Conservation (phyloP, 1,140 invertebrate species). For the Leucophenga varia region DNA sequence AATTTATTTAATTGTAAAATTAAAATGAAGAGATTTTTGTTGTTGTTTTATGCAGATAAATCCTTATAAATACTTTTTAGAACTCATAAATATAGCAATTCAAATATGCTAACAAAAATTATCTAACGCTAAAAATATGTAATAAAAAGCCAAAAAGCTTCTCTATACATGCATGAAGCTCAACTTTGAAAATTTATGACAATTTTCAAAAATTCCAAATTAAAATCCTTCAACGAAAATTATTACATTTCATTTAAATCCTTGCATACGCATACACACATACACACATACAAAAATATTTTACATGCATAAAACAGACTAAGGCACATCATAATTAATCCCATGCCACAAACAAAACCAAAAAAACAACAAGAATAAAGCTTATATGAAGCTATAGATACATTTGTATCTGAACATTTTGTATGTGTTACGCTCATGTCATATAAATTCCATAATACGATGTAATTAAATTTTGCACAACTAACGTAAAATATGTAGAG, state of each 20-base stretch:
- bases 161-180: too few relatives aligned
- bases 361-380: too few relatives aligned
- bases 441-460: constrained; percentile 56
- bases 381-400: too few relatives aligned
- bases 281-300: constrained; percentile 9
- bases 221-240: constrained; percentile 53
- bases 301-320: constrained; percentile 5
- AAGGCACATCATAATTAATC: constrained; percentile 56
- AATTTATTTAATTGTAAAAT: too few relatives aligned
- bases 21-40: too few relatives aligned
- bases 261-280: constrained; percentile 14
- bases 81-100: too few relatives aligned
- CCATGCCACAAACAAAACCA: constrained; percentile 35
- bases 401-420: too few relatives aligned
- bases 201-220: constrained; percentile 47
- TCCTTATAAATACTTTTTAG: too few relatives aligned
- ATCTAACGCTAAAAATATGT: background rate
- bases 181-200: constrained; percentile 50
- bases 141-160: constrained; percentile 14
- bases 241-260: constrained; percentile 55
- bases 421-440: constrained; percentile 20
- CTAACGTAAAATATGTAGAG: too few relatives aligned
- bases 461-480: constrained; percentile 54
- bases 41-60: too few relatives aligned
- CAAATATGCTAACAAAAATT: too few relatives aligned